Conservation (phyloP, 2,888 invertebrate species). For the Lepeophtheirus nordmannii region DNA sequence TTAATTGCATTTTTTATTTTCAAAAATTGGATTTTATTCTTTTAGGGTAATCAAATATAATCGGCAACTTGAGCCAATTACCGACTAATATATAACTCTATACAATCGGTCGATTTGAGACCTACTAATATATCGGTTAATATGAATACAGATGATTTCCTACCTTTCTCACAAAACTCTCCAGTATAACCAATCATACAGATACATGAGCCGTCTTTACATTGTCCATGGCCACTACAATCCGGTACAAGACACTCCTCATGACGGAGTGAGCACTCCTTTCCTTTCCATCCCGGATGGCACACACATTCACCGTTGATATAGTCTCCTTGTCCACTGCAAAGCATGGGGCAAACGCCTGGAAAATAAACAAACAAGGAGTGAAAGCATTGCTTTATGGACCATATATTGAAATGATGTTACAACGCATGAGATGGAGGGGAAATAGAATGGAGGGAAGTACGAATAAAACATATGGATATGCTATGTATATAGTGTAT, state of each 20-base stretch:
- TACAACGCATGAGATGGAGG: no score
- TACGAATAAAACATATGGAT: not conserved
- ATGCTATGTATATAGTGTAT: no score
- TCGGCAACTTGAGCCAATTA: no score
- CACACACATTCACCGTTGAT: slow-evolving; percentile 91
- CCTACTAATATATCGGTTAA: no score
- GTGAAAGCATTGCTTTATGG: not conserved
- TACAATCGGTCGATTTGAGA: no score
- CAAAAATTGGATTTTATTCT: no score
- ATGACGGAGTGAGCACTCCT: slow-evolving; percentile 83
- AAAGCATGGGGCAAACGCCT: slow-evolving; percentile 46
- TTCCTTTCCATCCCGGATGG: slow-evolving; percentile 95
- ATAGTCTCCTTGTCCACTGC: slow-evolving; percentile 91
- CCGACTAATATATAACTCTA: no score
- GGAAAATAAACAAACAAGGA: slow-evolving; percentile 22
- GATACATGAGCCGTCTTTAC: slow-evolving; percentile 82
- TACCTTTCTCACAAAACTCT: slow-evolving; percentile 77
- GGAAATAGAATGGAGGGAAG: not conserved
- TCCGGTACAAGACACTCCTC: slow-evolving; percentile 92
- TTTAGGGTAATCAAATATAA: no score
- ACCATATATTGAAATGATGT: no score
- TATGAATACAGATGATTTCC: slow-evolving; percentile 31
- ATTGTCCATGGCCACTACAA: slow-evolving; percentile 90
- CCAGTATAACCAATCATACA: slow-evolving; percentile 89
- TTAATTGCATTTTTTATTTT: no score